Conservation (phyloP, 2,113 vertebrate genomes). For the Lates calcarifer region DNA sequence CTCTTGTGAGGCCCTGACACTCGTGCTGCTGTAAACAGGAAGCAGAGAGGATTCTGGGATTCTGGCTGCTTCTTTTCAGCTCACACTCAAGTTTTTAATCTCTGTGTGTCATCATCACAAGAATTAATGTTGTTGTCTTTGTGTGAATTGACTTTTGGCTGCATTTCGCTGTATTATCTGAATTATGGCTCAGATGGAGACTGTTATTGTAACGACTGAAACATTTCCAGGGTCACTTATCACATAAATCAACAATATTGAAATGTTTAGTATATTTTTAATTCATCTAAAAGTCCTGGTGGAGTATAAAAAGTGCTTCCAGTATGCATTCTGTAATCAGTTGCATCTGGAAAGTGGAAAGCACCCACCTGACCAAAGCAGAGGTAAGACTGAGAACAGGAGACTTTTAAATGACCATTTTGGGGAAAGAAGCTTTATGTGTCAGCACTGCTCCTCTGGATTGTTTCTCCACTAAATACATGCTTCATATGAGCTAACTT, state of each 20-base stretch:
- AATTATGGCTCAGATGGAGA: background rate
- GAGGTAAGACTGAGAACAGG: background rate
- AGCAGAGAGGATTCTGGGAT: constrained; percentile 57
- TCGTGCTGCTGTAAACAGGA: constrained; percentile 79
- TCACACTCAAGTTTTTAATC: constrained; percentile 6
- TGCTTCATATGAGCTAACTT: background rate
- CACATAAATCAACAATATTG: background rate
- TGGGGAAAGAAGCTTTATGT: background rate
- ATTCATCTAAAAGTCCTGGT: background rate
- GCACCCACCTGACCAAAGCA: constrained; percentile 4
- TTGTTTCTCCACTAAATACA: background rate
- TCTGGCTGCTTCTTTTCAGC: constrained; percentile 34
- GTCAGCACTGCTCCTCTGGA: too few relatives aligned
- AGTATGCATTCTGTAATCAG: background rate
- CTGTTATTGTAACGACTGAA: background rate
- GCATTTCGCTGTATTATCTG: background rate
- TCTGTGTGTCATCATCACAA: constrained; percentile 9
- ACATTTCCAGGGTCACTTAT: background rate
- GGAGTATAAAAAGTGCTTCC: background rate
- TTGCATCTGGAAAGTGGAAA: constrained; percentile 2
- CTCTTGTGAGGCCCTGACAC: constrained; percentile 37
- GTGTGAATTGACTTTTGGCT: background rate
- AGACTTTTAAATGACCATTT: constrained; percentile 20
- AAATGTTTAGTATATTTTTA: background rate
- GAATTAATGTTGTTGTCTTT: background rate